Conservation (phyloP, 1,140 invertebrate species). For the Meteorus sp. region DNA sequence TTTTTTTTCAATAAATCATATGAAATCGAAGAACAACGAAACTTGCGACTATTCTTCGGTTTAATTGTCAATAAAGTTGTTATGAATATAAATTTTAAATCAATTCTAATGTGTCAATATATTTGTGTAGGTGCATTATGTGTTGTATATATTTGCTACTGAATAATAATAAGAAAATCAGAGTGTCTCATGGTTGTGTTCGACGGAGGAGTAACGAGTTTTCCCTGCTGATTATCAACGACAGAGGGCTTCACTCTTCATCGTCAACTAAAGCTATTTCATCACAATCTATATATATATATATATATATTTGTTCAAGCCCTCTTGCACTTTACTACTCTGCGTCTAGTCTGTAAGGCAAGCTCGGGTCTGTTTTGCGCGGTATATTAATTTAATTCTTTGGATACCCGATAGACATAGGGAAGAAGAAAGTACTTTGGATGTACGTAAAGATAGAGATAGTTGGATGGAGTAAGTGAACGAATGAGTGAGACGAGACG, state of each 20-base stretch:
- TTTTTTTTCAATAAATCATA: no score
- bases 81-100: not conserved
- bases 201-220: conserved; percentile 10
- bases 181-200: conserved; percentile 8
- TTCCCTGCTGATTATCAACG: conserved; percentile 19
- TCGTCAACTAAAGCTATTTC: not conserved
- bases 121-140: not conserved
- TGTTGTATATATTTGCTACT: not conserved
- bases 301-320: not conserved
- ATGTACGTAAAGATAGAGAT: not conserved
- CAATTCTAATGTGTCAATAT: not conserved
- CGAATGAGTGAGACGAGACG: conserved; percentile 25
- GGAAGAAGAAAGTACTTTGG: conserved; percentile 28
- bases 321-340: not conserved
- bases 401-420: conserved; percentile 55
- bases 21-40: no score
- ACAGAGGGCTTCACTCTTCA: not conserved
- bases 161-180: conserved; percentile 18
- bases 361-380: conserved; percentile 45
- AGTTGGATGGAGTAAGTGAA: no score
- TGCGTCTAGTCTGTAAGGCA: conserved; percentile 3
- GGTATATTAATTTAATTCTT: conserved; percentile 59
- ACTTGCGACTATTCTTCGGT: no score
- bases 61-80: no score
- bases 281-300: not conserved